Conservation (phyloP, 2,888 invertebrate genomes). For the Hesperia comma region DNA sequence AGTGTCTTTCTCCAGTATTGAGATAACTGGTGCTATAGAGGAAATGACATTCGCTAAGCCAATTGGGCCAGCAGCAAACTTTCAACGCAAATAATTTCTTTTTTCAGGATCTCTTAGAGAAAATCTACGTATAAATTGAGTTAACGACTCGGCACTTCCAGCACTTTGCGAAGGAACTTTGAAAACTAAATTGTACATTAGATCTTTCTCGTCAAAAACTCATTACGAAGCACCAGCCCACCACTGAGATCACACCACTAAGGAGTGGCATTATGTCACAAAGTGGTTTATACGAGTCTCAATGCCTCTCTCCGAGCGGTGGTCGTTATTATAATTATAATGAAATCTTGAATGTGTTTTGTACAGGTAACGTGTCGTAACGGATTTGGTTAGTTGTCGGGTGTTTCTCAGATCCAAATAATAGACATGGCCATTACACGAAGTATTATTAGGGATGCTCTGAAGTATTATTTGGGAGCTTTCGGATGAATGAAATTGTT, state of each 20-base stretch:
- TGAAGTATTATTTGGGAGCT: no score
- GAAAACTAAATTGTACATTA: constrained; percentile 2
- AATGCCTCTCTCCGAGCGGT: no score
- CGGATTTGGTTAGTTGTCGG: no score
- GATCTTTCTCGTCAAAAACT: constrained; percentile 5
- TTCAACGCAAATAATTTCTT: constrained; percentile 21
- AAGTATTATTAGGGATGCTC: no score
- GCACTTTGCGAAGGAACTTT: neutral
- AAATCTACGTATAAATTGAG: constrained; percentile 22
- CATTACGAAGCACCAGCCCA: neutral
- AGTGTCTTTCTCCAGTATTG: constrained; percentile 1
- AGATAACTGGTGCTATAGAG: constrained; percentile 18
- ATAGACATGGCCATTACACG: no score
- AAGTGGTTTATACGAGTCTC: neutral
- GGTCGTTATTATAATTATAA: no score
- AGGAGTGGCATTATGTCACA: neutral
- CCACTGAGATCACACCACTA: neutral
- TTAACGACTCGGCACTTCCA: constrained; percentile 1
- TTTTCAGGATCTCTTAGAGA: constrained; percentile 9
- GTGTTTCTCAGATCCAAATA: no score
- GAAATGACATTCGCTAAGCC: constrained; percentile 25
- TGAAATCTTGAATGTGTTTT: no score
- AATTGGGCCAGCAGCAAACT: constrained; percentile 25
- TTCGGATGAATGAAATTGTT: no score
- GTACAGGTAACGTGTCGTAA: no score